These are phyloP conservation scores for Aptenodytes patagonicus DNA, from an alignment of 2,113 vertebrate species.

Conservation along the genomic window DNA sequence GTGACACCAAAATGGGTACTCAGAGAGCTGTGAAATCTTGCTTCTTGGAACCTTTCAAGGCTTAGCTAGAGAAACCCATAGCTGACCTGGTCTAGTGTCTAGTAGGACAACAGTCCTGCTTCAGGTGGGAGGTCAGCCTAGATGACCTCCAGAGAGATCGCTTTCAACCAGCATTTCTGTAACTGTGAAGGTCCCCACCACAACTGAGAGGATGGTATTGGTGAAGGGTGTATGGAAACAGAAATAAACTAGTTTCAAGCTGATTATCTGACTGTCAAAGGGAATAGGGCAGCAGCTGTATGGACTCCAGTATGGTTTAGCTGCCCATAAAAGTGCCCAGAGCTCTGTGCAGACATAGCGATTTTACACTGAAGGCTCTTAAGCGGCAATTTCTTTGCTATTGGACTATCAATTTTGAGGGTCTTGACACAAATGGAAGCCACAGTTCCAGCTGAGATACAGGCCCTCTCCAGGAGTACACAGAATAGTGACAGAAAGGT, in stretches of 20 bases:
- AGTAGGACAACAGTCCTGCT: not conserved
- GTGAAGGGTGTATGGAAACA: not conserved
- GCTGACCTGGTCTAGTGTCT: not conserved
- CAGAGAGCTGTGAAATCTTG: not conserved
- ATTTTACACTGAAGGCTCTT: not conserved
- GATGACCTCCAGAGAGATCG: not conserved
- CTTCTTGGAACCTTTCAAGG: not conserved
- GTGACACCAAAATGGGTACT: not conserved
- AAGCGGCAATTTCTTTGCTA: not conserved
- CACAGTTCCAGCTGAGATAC: not conserved
- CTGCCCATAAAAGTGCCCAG: not conserved
- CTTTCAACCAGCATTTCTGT: not conserved
- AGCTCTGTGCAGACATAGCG: not conserved
- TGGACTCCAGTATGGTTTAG: no score
- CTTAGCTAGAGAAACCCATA: not conserved
- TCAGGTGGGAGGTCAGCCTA: not conserved
- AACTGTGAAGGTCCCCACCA: not conserved
- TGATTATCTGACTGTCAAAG: not conserved
- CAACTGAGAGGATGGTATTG: not conserved
- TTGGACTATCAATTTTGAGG: not conserved
- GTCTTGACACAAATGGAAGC: not conserved
- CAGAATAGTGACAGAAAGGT: not conserved
- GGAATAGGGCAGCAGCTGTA: not conserved
- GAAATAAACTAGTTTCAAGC: not conserved
- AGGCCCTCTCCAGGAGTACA: not conserved